Evolutionary conservation across 2,797 vertebrate species (phyloP), one percentile per base, ranked within the genome.

Genomic region (Semaprochilodus insignis): DNA sequence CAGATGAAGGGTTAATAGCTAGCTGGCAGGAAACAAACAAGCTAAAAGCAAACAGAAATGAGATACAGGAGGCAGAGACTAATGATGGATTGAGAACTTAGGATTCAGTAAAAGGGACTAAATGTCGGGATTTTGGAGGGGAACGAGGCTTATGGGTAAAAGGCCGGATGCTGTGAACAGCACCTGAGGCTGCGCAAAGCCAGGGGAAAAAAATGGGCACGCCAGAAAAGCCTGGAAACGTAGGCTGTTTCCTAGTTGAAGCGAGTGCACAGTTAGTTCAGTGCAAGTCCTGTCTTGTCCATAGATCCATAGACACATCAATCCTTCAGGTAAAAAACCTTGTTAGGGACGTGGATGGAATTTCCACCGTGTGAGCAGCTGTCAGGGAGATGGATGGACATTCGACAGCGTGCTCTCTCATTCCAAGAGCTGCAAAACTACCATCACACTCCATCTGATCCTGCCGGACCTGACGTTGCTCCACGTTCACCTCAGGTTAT

Each of bases 131-230:
- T 36, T 27, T 5, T 6, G 40, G 19, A 89, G 88, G 88, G 85
- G 90, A 90, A 89, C 89, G n/a, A 15, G 44, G 10, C 36, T 91
- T 90, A 87, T 86, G 90, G 91, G 90, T 82, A 87, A 86, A 88
- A 89, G 87, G 85, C 34, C 84, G 88, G 81, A 90, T 87, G 88
- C 92, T 93, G 92, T 92, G 92, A 92, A 90, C 51, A 59, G 44
- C 4, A 89, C 90, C 92, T 92, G 91, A 81, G 86, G 88, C 92
- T 92, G 90, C 91, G 91, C n/a, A 91, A 92, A 92, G 91, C 90
- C 91, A 91, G 91, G 89, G 91, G 86, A 87, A 75, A 89, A 91
- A 93, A 92, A 91, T 90, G 91, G 92, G 91, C 85, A 79, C 88
- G 31, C 14, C 48, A 78, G 66, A 13, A 23, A 48, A 52, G 21